Base-by-base conservation (phyloP, 1,140 invertebrate species). In the Drosophila busckii region DNA sequence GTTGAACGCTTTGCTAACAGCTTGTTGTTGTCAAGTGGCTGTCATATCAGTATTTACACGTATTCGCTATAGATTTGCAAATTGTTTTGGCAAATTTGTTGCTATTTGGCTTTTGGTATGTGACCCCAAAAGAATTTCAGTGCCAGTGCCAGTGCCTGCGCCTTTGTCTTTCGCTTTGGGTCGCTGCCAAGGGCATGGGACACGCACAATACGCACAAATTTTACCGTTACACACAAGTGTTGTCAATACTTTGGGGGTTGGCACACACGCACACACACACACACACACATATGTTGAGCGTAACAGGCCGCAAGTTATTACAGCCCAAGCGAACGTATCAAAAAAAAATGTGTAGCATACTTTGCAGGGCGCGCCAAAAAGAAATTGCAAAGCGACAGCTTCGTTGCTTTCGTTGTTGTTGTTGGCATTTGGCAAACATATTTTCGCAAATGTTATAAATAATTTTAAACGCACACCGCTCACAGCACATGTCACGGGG, bases 1-100 rank as follows among this genome's bases (percentile, higher is more conserved):
- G 37, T 34, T 26, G n/a, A n/a, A n/a, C n/a, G n/a, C n/a, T n/a
- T n/a, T n/a, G n/a, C n/a, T n/a, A n/a, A n/a, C n/a, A n/a, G n/a
- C n/a, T n/a, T n/a, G 46, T 23, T 34, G 45, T 56, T 66, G 64
- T 59, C 41, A 59, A 60, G 71, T 67, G 71, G 50, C 65, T 82
- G 75, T 75, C 75, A 83, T 82, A 82, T 82, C 75, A 70, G 75
- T 82, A 82, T 82, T 82, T 82, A 82, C 75, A 78, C 53, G 64
- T 68, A 80, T 80, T 78, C 73, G 73, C 63, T 55, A 69, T 75
- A 75, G 75, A 82, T 82, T 82, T 82, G 69, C 65, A 82, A 82
- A 82, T 75, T 82, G 76, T 82, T 82, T 82, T 82, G 76, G 75
- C 75, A 83, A 82, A 82, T 82, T 82, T 82, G 75, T 73, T 66